Conservation (phyloP, 2,888 invertebrate genomes). For the Agapostemon virescens region DNA sequence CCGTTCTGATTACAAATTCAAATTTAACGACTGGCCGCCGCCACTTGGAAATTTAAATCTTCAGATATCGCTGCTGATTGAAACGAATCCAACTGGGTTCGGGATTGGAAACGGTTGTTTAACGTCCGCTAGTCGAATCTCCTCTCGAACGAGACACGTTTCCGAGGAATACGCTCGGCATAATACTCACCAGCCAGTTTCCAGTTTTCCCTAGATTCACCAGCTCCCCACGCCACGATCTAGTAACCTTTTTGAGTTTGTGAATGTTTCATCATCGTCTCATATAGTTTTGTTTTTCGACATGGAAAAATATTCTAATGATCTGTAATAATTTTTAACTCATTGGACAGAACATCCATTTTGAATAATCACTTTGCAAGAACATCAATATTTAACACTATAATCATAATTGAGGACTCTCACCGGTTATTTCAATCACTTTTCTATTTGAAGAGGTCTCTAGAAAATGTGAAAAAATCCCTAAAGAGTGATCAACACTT, state of each 20-base stretch:
- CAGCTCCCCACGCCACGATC: not conserved
- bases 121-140: not conserved
- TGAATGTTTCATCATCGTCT: too few species aligned
- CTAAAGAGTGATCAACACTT: not conserved
- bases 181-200: not conserved
- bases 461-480: too few species aligned
- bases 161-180: not conserved
- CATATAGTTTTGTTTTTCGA: too few species aligned
- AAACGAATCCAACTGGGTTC: conserved; percentile 37
- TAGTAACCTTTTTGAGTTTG: not conserved
- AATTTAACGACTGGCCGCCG: conserved; percentile 53
- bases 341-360: too few species aligned
- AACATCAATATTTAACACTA: too few species aligned
- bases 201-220: not conserved
- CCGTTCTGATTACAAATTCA: conserved; percentile 57
- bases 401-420: too few species aligned
- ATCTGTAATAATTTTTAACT: too few species aligned
- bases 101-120: conserved; percentile 32
- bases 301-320: too few species aligned
- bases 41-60: conserved; percentile 58
- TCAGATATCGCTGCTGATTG: conserved; percentile 50
- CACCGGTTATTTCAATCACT: too few species aligned
- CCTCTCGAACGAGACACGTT: not conserved
- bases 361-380: too few species aligned
- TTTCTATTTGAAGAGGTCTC: too few species aligned